phyloP scores from a whole-genome alignment of 2,888 invertebrate species.

The Acanthosoma haemorrhoidale region DNA sequence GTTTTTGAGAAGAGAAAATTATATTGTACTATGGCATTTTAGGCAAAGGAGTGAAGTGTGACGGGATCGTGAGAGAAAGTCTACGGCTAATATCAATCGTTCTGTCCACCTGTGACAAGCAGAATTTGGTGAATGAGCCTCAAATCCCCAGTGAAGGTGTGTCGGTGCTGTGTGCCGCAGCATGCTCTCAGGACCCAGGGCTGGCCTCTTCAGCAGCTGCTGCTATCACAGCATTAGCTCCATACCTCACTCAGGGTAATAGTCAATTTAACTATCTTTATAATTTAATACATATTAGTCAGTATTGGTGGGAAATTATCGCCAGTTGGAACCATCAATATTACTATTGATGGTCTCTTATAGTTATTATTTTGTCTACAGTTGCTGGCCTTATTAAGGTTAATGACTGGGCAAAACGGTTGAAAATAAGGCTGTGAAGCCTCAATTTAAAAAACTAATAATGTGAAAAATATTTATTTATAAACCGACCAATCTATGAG shows the following conservation, averaged over 20 bases:
- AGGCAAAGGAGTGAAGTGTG: conserved; percentile 22
- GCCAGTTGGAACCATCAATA: too few species aligned
- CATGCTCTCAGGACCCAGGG: background rate
- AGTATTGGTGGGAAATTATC: background rate
- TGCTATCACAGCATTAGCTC: conserved; percentile 28
- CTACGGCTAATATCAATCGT: background rate
- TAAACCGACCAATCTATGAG: too few species aligned
- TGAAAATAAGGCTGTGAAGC: too few species aligned
- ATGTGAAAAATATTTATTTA: too few species aligned
- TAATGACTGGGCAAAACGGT: too few species aligned
- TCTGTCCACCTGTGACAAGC: background rate
- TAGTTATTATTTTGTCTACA: too few species aligned
- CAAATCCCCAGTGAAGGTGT: conserved; percentile 28
- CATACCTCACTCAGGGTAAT: conserved; percentile 27
- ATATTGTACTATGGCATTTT: too few species aligned
- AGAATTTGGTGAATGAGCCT: background rate
- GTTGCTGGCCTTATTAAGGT: too few species aligned
- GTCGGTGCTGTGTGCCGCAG: conserved; percentile 11
- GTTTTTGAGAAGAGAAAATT: background rate
- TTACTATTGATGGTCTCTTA: too few species aligned
- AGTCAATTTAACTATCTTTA: background rate
- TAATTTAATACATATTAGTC: background rate
- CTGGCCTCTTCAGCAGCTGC: conserved; percentile 18
- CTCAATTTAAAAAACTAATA: too few species aligned
- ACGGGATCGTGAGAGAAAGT: background rate